These are phyloP conservation scores for Chaenocephalus aceratus DNA, from an alignment of 2,113 vertebrate species.

Conservation along the genomic window DNA sequence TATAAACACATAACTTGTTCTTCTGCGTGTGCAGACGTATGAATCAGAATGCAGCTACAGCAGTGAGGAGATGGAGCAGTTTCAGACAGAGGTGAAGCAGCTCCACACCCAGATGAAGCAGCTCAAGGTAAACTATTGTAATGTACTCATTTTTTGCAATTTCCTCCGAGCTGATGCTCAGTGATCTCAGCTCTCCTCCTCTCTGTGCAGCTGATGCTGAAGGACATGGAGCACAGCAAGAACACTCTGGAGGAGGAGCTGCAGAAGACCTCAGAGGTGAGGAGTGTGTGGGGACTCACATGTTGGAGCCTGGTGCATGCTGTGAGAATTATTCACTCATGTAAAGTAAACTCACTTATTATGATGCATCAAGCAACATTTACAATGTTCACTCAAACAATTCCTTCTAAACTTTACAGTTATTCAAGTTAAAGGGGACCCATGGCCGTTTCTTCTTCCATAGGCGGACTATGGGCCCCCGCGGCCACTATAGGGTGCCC, in stretches of 20 bases:
- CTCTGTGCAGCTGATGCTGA: slow-evolving; percentile 85
- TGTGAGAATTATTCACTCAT: background rate
- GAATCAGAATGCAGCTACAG: slow-evolving; percentile 86
- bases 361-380: too few species aligned
- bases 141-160: too few species aligned
- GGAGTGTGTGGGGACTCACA: background rate
- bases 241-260: slow-evolving; percentile 89
- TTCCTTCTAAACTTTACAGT: too few species aligned
- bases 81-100: slow-evolving; percentile 87
- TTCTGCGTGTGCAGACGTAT: slow-evolving; percentile 76
- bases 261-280: slow-evolving; percentile 89
- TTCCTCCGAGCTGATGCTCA: background rate
- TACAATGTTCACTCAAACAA: too few species aligned
- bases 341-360: too few species aligned
- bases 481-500: too few species aligned
- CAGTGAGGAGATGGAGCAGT: slow-evolving; percentile 88
- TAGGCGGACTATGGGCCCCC: too few species aligned
- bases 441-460: too few species aligned
- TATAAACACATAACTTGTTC: too few species aligned
- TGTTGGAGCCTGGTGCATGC: background rate
- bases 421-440: too few species aligned
- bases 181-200: background rate
- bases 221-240: slow-evolving; percentile 88
- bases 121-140: slow-evolving; percentile 83
- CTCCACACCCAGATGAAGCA: slow-evolving; percentile 87